These are phyloP conservation scores for Hoplostethus mediterraneus DNA, from an alignment of 2,797 vertebrate genomes.

Conservation along the genomic window DNA sequence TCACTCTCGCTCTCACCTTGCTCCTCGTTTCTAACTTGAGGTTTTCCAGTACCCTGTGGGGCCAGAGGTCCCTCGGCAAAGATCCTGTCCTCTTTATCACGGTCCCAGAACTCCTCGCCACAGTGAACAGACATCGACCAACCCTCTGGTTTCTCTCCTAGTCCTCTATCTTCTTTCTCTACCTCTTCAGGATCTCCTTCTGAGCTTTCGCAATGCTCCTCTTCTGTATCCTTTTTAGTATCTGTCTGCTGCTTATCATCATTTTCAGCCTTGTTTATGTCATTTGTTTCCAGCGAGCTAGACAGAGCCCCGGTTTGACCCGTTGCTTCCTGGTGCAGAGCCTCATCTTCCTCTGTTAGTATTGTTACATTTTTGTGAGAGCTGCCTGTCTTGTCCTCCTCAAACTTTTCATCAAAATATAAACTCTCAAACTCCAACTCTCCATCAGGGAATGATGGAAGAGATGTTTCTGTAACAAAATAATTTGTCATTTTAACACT, in stretches of 20 bases:
- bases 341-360: constrained; percentile 45
- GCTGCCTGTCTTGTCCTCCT: constrained; percentile 14
- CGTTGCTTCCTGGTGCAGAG: constrained; percentile 60
- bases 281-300: constrained; percentile 25
- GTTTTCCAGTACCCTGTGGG: constrained; percentile 39
- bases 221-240: constrained; percentile 28
- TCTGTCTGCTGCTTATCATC: constrained; percentile 8
- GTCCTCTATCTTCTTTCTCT: constrained; percentile 39
- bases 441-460: constrained; percentile 58
- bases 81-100: constrained; percentile 57
- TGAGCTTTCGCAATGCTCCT: constrained; percentile 59
- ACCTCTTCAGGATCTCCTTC: constrained; percentile 44
- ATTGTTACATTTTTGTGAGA: constrained; percentile 14
- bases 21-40: constrained; percentile 64
- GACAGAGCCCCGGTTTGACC: constrained; percentile 35
- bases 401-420: constrained; percentile 55
- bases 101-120: constrained; percentile 6
- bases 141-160: constrained; percentile 28
- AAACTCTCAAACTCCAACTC: constrained; percentile 79
- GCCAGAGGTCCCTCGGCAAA: constrained; percentile 55
- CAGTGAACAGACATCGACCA: constrained; percentile 34
- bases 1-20: constrained; percentile 56
- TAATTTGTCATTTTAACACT: not conserved
- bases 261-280: constrained; percentile 24
- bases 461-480: constrained; percentile 66